These are phyloP conservation scores for Lymantria dispar DNA, from an alignment of 2,888 invertebrate species.

Conservation along the genomic window DNA sequence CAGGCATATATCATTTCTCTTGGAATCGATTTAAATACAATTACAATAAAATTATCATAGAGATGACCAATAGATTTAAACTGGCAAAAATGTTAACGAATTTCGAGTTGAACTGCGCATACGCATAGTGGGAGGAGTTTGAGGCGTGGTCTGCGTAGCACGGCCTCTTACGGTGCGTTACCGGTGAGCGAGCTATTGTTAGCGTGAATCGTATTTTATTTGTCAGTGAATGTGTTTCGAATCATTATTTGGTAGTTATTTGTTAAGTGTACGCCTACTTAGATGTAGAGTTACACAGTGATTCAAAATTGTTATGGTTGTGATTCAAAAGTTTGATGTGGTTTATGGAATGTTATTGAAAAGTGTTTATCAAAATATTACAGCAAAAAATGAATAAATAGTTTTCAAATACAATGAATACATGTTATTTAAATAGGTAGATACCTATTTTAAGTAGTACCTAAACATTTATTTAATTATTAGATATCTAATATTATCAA, in stretches of 20 bases:
- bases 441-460: no score
- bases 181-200: slow-evolving; percentile 62
- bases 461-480: no score
- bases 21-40: neutral
- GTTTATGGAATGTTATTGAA: no score
- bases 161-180: slow-evolving; percentile 70
- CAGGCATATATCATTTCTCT: neutral
- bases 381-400: no score
- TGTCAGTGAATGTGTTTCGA: slow-evolving; percentile 24
- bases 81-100: slow-evolving; percentile 18
- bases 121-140: slow-evolving; percentile 49
- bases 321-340: no score
- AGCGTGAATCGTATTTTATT: slow-evolving; percentile 34
- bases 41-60: slow-evolving; percentile 9
- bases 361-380: no score
- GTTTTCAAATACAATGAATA: no score
- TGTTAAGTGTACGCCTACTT: slow-evolving; percentile 15
- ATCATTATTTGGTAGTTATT: slow-evolving; percentile 12
- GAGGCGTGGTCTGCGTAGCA: slow-evolving; percentile 57
- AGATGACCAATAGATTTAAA: slow-evolving; percentile 11
- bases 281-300: neutral
- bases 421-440: no score
- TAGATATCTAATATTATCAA: no score
- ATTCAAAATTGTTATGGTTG: no score
- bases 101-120: slow-evolving; percentile 27